phyloP scores from a whole-genome alignment of 2,797 vertebrate genomes.

The Oryzias sinensis region DNA sequence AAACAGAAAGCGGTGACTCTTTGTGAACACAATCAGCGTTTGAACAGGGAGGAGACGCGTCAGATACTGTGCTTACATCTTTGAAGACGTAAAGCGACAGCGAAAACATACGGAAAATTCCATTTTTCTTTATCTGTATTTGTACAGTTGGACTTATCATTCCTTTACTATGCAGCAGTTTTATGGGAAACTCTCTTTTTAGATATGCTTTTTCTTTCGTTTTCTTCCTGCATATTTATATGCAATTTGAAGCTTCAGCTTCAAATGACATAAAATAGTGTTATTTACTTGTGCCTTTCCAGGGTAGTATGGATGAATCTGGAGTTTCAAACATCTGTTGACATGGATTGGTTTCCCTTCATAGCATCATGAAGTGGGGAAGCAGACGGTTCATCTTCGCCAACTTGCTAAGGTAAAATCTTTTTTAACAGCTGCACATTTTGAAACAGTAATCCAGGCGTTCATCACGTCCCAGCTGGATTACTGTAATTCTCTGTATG shows the following conservation, averaged over 20 bases:
- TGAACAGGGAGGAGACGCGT: background rate
- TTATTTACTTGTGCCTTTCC: too few relatives aligned
- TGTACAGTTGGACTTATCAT: constrained; percentile 18
- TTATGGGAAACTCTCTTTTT: constrained; percentile 6
- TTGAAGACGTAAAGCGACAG: background rate
- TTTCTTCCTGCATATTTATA: background rate
- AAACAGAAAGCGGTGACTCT: background rate
- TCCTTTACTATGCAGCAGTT: background rate
- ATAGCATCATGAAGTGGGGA: too few relatives aligned
- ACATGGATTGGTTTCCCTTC: too few relatives aligned
- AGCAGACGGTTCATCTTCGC: too few relatives aligned
- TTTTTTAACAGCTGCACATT: too few relatives aligned
- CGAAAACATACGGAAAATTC: too few relatives aligned
- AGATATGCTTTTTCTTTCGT: background rate
- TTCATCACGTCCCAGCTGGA: too few relatives aligned
- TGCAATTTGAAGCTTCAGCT: constrained; percentile 2
- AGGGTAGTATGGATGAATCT: too few relatives aligned
- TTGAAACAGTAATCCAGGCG: too few relatives aligned
- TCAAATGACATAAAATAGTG: background rate
- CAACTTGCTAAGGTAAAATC: too few relatives aligned
- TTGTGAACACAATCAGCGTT: background rate
- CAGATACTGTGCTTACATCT: background rate
- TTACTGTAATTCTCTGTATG: too few relatives aligned
- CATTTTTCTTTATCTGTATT: constrained; percentile 10
- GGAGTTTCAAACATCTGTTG: too few relatives aligned